Evolutionary conservation across 2,888 invertebrate species (phyloP), one percentile per base, ranked within the genome.

Genomic region (Zootermopsis nevadensis): DNA sequence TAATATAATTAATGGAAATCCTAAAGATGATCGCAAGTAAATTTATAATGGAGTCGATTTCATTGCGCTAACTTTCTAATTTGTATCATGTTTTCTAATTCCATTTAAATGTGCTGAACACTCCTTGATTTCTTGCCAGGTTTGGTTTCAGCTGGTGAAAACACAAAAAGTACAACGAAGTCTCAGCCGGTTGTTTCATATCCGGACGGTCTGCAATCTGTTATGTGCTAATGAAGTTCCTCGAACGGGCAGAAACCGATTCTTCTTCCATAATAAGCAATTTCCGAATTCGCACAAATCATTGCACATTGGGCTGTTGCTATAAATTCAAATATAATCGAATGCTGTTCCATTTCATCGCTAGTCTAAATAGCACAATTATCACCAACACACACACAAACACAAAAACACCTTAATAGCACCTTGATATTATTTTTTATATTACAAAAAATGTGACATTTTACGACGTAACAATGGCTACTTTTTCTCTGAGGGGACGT

Each of bases 401-500:
- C 79, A 79, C 77, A 77, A 60, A 60, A 79, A 60, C 79, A 79
- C 79, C 66, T 79, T 79, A 79, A 79, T 79, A 79, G 22, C 79
- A 79, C 79, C 79, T 79, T 79, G 79, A 79, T 79, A 27, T 55
- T 35, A 38, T 79, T 79, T n/a, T 79, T 79, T 79, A 60, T 79
- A 79, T 66, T 66, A 66, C 79, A 79, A 79, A 77, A 79, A 66
- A 33, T 35, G 19, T 35, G 66, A 66, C 79, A 35, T 79, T 79
- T 79, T 79, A 79, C 66, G 79, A 79, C 48, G 33, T 15, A n/a
- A 24, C 60, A 66, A 30, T 27, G 66, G 60, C 79, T 60, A 74
- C 79, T 79, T 79, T 79, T 79, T 79, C 79, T 79, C 79, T 79
- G 79, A 79, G 79, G 79, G 79, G 79, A 60, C 38, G 79, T 66